phyloP scores from a whole-genome alignment of 2,888 invertebrate species.

The Rhopalosiphum nymphaeae region DNA sequence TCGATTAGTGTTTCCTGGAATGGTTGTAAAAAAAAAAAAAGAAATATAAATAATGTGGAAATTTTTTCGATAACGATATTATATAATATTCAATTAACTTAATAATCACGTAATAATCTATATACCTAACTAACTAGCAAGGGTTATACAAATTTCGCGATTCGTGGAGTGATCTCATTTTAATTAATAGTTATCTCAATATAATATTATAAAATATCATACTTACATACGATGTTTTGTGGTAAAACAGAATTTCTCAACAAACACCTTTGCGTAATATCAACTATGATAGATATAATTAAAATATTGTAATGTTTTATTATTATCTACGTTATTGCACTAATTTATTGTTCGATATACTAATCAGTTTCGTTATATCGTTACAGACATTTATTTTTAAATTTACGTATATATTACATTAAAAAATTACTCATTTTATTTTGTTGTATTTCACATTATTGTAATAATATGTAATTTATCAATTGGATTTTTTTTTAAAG shows the following conservation, averaged over 20 bases:
- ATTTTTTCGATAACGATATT: not conserved
- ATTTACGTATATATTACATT: not conserved
- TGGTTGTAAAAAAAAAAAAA: not conserved
- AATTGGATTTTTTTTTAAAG: not conserved
- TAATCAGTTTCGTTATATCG: not conserved
- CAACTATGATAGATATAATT: not conserved
- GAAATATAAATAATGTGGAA: not conserved
- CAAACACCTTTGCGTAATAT: not conserved
- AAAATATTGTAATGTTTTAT: not conserved
- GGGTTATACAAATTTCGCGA: not conserved
- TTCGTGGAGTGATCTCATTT: not conserved
- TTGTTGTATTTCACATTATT: not conserved
- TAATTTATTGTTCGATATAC: not conserved
- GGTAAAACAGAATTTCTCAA: not conserved
- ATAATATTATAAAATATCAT: not conserved
- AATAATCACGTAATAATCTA: not conserved
- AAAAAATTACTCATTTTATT: not conserved
- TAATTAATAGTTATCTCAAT: too few relatives aligned
- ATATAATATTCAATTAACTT: not conserved
- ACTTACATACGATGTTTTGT: not conserved
- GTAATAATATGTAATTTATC: not conserved
- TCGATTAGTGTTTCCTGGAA: not conserved
- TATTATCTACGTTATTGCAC: not conserved
- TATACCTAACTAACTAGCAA: not conserved
- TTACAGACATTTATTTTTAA: not conserved